phyloP scores from a whole-genome alignment of 2,113 vertebrate genomes.

The Phoenicopterus ruber region DNA sequence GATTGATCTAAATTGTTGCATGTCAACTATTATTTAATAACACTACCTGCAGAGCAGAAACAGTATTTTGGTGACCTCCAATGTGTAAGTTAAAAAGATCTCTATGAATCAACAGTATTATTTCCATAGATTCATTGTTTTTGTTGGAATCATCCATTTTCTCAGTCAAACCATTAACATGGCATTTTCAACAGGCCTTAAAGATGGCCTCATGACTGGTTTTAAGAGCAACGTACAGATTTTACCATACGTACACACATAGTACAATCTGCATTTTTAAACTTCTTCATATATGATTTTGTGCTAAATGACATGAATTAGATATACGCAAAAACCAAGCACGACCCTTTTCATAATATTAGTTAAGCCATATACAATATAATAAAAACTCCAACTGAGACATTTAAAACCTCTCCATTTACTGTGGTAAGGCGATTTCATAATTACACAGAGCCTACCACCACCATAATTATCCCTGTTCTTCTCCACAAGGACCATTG shows the following conservation, averaged over 20 bases:
- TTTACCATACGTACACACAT: rapidly evolving
- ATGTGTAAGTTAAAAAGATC: neutral
- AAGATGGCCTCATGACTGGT: neutral
- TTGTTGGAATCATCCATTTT: neutral
- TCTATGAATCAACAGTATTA: neutral
- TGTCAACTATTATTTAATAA: neutral
- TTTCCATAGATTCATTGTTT: neutral
- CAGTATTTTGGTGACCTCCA: neutral
- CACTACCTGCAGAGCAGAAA: neutral
- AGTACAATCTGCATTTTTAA: neutral
- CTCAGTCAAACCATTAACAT: neutral
- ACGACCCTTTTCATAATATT: neutral
- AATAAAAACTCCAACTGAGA: neutral
- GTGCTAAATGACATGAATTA: neutral
- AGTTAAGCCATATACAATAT: neutral
- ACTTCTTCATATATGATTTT: neutral
- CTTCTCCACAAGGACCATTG: neutral
- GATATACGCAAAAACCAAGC: neutral
- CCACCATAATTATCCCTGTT: neutral
- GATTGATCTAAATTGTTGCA: neutral
- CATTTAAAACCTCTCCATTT: neutral
- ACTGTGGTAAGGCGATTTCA: neutral
- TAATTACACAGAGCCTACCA: neutral
- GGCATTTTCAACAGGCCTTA: neutral
- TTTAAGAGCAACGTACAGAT: neutral